Base-by-base conservation (phyloP, 1,140 invertebrate species). In the Lycorma delicatula region DNA sequence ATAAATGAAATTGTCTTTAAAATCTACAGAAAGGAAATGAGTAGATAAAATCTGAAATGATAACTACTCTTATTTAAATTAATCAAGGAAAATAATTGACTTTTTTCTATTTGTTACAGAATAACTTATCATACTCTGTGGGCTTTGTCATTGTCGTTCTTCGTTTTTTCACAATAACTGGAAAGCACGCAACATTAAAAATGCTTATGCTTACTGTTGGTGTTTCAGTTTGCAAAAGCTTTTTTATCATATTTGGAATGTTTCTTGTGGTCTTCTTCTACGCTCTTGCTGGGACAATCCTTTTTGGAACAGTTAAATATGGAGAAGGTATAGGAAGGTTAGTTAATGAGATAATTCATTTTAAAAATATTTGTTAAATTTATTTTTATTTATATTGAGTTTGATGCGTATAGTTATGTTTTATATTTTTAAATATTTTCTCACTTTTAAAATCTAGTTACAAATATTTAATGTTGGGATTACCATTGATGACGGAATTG, bases 231-330 rank as follows among this genome's bases (percentile, higher is more conserved):
- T 98, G 97, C 75, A 99, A 99, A 78, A 96, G 91, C 72, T 99
- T 99, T 74, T 99, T 99, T 76, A 99, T 99, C 72, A 99, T 99
- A 63, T 97, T 98, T 76, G 96, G 96, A 60, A 98, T 99, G 96
- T 99, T 99, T 72, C 76, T 99, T 2, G 76, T 99, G 26, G 97
- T 99, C 55, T 91, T 99, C 68, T 98, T 97, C 71, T 99, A 99
- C 74, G 97, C 97, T 3, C 81, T 98, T 56, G 93, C 94, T 48
- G 97, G 97, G 1, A 97, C 97, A 1, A 97, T 99, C 63, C 81
- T 99, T 1, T 99, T 99, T 75, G 97, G 97, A 46, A 98, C 93
- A 58, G 97, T 99, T 6, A 98, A 98, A 71, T 98, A 98, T 75
- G 97, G 97, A 0, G 96, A 98, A 77, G 93, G 95, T 34, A 93